Evolutionary conservation across 2,113 vertebrate species (phyloP).

Genomic region (Chunga burmeisteri): DNA sequence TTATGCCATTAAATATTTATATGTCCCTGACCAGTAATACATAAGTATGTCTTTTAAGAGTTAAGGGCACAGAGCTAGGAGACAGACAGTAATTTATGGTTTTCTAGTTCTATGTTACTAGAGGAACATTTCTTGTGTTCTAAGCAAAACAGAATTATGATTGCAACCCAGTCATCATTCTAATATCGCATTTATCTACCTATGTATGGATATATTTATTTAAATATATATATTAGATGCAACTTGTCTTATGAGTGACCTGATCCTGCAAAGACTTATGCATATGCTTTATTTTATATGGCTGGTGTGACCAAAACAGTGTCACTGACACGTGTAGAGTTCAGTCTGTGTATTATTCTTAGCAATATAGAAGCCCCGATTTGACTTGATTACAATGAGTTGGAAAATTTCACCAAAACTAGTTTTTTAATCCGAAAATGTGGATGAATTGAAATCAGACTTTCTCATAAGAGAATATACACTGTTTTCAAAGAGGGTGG

Average conservation of each 20-base stretch:
- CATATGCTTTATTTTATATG: neutral
- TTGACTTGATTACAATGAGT: neutral
- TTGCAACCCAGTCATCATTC: neutral
- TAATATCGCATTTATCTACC: neutral
- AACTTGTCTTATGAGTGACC: neutral
- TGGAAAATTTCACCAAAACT: neutral
- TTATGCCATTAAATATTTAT: constrained; percentile 13
- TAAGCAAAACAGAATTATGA: neutral
- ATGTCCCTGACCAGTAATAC: neutral
- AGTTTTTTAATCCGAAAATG: neutral
- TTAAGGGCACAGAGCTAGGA: neutral
- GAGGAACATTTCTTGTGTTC: neutral
- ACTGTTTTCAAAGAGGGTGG: neutral
- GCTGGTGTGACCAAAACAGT: neutral
- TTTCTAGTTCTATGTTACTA: neutral
- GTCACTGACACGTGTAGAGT: neutral
- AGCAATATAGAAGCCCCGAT: neutral
- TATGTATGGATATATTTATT: neutral
- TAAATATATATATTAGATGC: neutral
- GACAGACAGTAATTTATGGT: neutral
- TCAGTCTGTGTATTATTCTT: neutral
- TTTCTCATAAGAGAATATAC: neutral
- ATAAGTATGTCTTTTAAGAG: neutral
- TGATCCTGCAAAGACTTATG: neutral
- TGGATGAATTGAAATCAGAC: neutral